Evolutionary conservation across 2,797 vertebrate species (phyloP).

Genomic region (Rhynchotus rufescens): DNA sequence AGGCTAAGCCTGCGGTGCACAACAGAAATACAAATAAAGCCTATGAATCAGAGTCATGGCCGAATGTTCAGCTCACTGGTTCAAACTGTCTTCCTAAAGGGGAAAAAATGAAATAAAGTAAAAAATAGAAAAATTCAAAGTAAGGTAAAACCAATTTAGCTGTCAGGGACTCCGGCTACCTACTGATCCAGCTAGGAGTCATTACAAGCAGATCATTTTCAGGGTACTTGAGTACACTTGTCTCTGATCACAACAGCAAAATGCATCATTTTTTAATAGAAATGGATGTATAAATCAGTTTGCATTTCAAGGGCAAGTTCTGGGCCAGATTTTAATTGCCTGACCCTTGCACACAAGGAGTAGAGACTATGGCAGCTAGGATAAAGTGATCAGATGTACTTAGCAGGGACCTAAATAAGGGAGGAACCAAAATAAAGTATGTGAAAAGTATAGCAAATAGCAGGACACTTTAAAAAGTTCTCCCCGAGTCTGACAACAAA

Average conservation of each 20-base stretch:
- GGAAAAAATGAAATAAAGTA: background rate
- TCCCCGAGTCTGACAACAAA: background rate
- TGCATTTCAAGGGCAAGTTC: background rate
- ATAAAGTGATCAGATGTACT: constrained; percentile 20
- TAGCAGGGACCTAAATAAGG: background rate
- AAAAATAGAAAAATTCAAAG: background rate
- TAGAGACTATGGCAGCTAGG: background rate
- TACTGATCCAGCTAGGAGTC: background rate
- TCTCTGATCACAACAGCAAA: background rate
- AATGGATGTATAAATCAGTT: background rate
- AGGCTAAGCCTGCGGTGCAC: background rate
- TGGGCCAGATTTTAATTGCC: constrained; percentile 14
- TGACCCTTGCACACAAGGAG: background rate
- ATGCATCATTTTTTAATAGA: background rate
- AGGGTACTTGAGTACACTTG: background rate
- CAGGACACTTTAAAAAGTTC: background rate
- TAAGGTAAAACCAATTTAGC: background rate
- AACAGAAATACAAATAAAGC: background rate
- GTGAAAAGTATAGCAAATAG: background rate
- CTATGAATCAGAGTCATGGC: background rate
- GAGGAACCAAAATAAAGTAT: background rate
- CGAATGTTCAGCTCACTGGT: background rate
- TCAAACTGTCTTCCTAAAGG: background rate
- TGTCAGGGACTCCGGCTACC: background rate
- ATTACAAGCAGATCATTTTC: background rate